Evolutionary conservation across 2,888 invertebrate species (phyloP).

Genomic region (Drosophila demipolita): DNA sequence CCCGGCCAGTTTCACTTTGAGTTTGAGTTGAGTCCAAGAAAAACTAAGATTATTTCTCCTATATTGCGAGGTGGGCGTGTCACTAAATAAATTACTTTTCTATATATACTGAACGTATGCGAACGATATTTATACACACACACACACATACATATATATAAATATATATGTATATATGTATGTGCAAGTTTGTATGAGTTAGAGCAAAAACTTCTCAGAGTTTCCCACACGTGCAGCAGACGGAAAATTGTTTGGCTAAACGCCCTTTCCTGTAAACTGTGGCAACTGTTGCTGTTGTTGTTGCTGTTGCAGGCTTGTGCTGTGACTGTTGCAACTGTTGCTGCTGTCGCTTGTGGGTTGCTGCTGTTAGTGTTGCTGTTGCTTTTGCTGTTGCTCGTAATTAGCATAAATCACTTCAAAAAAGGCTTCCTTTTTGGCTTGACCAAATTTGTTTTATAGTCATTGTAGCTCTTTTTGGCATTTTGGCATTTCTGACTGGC

Average conservation of each 20-base stretch:
- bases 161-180: background rate
- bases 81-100: slow-evolving; percentile 80
- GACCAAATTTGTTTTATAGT: slow-evolving; percentile 80
- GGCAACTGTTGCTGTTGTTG: slow-evolving; percentile 30
- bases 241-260: slow-evolving; percentile 76
- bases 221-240: slow-evolving; percentile 68
- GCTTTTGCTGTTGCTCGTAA: slow-evolving; percentile 63
- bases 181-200: slow-evolving; percentile 31
- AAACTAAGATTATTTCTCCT: slow-evolving; percentile 75
- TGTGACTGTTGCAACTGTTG: slow-evolving; percentile 42
- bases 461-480: slow-evolving; percentile 75
- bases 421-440: slow-evolving; percentile 78
- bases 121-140: slow-evolving; percentile 19
- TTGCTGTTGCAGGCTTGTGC: slow-evolving; percentile 27
- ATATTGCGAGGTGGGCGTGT: slow-evolving; percentile 73
- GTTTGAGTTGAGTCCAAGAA: slow-evolving; percentile 40
- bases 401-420: slow-evolving; percentile 81
- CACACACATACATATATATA: slow-evolving; percentile 17
- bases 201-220: slow-evolving; percentile 25
- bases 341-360: slow-evolving; percentile 59
- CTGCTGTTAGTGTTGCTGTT: slow-evolving; percentile 20
- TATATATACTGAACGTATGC: slow-evolving; percentile 58
- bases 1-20: slow-evolving; percentile 3
- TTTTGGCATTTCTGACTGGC: slow-evolving; percentile 76
- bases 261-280: slow-evolving; percentile 68